Base-by-base conservation (phyloP, 2,888 invertebrate genomes). In the Neoascia interrupta region DNA sequence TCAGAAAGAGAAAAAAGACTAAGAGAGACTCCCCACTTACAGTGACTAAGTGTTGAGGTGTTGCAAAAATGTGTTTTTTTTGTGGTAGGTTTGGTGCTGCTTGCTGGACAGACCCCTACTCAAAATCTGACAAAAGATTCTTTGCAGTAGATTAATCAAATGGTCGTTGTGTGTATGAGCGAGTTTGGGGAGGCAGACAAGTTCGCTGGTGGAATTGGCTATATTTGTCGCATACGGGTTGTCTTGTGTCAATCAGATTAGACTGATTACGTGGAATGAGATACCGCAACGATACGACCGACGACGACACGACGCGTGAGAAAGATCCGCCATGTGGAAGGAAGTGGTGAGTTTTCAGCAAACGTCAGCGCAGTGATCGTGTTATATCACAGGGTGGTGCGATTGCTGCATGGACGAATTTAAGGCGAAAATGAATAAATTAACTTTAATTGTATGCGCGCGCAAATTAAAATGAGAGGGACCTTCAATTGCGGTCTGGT, bases 191-290 rank as follows among this genome's bases (percentile, higher is more conserved):
- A 2, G 10, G 13, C n/a, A 11, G 26, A 60, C 36, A 13, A 41
- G 26, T 41, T 13, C 11, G 13, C 16, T 18, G n/a, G 37, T 36
- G 45, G 58, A 72, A 76, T 76, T 79, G 73, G 60, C 79, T 68
- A 73, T 79, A 79, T 79, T 61, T 68, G 79, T 79, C 73, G 47
- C 56, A 51, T 47, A 79, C 79, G 13, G 54, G 61, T 43, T 72
- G 79, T 73, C 79, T 60, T 45, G 73, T 79, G 79, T 79, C 79
- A 79, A 63, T 79, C 66, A 73, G 68, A 73, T 79, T 73, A 73
- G 66, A 79, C 54, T 47, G 66, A 73, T 73, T 79, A 79, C 53
- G 79, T 56, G 60, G 43, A 79, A 66, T 73, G 72, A 72, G 66
- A 73, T 61, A 60, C 60, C 66, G 56, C 72, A 60, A 56, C 26